Percentiles rank a stretch among this genome's conserved stretches.
These are phyloP conservation scores for Eulemur coronatus DNA, from an alignment of 2,797 vertebrate genomes.

Conservation along the genomic window DNA sequence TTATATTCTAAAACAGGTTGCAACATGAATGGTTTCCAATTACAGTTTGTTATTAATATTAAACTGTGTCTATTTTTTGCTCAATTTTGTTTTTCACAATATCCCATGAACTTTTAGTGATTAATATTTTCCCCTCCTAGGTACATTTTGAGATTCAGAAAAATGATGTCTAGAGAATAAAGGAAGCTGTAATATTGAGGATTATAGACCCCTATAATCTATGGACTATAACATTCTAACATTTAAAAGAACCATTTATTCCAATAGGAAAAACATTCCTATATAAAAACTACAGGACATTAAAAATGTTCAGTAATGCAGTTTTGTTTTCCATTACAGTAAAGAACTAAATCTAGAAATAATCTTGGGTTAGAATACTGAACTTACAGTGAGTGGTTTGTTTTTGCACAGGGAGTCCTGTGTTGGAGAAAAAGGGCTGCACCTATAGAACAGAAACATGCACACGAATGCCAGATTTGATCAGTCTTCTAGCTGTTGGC, in stretches of 20 bases:
- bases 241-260: conserved; percentile 19
- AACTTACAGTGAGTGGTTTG: neutral
- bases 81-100: neutral
- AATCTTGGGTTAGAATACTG: neutral
- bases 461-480: neutral
- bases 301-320: neutral
- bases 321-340: neutral
- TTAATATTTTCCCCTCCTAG: neutral
- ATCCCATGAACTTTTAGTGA: neutral
- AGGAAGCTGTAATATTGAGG: neutral
- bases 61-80: neutral
- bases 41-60: neutral
- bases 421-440: neutral
- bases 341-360: neutral
- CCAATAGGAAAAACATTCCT: neutral
- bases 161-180: neutral
- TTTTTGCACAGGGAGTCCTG: neutral
- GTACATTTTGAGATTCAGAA: neutral
- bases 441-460: neutral
- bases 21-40: neutral
- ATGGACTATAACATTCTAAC: neutral
- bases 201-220: neutral
- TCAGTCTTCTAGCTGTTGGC: neutral
- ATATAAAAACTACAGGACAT: neutral
- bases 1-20: conserved; percentile 37